phyloP scores from a whole-genome alignment of 1,140 invertebrate species.

The Holotrichia oblita region DNA sequence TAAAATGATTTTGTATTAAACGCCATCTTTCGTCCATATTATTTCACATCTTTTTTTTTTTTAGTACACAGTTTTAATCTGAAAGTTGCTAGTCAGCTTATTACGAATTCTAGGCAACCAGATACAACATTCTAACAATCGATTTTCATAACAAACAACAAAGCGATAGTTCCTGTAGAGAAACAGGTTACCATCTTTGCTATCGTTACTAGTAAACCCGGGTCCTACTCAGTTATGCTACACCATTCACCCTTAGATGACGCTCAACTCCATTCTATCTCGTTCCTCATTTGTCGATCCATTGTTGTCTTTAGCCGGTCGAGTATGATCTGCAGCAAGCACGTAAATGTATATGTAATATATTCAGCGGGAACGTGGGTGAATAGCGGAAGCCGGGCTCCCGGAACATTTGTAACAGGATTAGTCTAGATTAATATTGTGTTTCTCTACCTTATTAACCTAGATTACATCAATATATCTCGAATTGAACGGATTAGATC shows the following conservation, averaged over 20 bases:
- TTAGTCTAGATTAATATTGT: constrained; percentile 48
- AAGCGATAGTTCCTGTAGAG: neutral
- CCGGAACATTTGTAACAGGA: constrained; percentile 42
- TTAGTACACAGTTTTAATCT: too few relatives aligned
- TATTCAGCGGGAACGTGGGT: neutral
- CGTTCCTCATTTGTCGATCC: neutral
- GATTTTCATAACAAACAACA: neutral
- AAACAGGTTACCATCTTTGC: neutral
- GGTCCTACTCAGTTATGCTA: neutral
- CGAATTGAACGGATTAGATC: neutral
- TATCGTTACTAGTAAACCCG: neutral
- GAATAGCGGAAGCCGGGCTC: constrained; percentile 27
- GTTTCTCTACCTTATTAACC: constrained; percentile 48
- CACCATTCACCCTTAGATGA: neutral
- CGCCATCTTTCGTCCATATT: too few relatives aligned
- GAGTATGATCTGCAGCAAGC: neutral
- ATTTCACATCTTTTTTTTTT: too few relatives aligned
- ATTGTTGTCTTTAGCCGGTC: neutral
- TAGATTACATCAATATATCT: constrained; percentile 43
- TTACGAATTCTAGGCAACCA: neutral
- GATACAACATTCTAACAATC: neutral
- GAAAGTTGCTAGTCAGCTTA: too few relatives aligned
- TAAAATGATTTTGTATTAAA: too few relatives aligned
- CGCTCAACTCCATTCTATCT: neutral
- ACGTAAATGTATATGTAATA: neutral